Conservation (phyloP, 2,888 invertebrate species). For the Lithophane ornitopus region DNA sequence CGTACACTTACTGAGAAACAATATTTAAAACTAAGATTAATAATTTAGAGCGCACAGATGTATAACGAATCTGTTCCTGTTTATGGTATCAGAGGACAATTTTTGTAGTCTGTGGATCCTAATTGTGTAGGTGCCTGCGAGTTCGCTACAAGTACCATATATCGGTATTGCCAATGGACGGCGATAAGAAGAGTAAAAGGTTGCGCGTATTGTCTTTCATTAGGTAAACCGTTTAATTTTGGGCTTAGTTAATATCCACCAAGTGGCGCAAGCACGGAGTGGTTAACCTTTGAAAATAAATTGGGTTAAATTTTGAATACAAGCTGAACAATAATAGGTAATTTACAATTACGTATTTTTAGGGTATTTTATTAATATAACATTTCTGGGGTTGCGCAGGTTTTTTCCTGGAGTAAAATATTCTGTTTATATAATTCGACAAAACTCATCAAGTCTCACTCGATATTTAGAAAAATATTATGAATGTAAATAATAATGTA, state of each 20-base stretch:
- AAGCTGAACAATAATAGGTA: no score
- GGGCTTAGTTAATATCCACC: not conserved
- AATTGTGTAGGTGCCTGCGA: not conserved
- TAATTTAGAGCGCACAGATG: no score
- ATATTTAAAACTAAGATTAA: no score
- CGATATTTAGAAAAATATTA: not conserved
- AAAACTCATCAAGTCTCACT: not conserved
- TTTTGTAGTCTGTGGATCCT: not conserved
- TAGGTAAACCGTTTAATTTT: not conserved
- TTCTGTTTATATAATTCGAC: not conserved
- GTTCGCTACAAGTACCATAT: no score
- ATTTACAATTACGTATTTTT: not conserved
- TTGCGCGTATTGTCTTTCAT: not conserved
- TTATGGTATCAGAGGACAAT: not conserved
- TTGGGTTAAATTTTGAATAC: no score
- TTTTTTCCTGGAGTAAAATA: not conserved
- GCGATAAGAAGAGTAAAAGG: no score
- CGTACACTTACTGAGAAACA: no score
- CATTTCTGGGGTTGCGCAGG: not conserved
- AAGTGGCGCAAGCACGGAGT: not conserved
- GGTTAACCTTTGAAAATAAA: not conserved
- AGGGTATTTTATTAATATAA: not conserved
- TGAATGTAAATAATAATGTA: conserved; percentile 19
- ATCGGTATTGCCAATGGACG: no score
- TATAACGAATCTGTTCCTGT: not conserved